Evolutionary conservation across 2,113 vertebrate species (phyloP).

Genomic region (Bubo scandiacus): DNA sequence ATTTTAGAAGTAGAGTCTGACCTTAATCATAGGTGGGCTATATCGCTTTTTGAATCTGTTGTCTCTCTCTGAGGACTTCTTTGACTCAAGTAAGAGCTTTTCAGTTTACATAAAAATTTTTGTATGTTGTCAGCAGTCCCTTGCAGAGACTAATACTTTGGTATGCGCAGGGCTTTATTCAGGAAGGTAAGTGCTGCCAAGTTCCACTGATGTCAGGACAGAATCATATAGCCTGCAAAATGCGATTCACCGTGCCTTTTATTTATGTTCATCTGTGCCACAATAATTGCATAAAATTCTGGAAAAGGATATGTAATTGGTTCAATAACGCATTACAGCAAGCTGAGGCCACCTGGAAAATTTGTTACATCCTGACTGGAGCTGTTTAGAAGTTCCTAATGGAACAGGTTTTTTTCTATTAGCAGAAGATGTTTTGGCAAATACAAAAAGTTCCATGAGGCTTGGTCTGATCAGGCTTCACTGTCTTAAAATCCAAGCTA

Average conservation of each 20-base stretch:
- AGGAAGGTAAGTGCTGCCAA: not conserved
- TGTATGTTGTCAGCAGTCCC: not conserved
- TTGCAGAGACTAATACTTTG: not conserved
- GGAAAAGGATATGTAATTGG: not conserved
- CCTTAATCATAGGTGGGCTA: not conserved
- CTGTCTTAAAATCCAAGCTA: not conserved
- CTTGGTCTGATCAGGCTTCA: not conserved
- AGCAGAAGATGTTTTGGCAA: not conserved
- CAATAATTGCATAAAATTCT: not conserved
- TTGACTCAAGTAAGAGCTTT: not conserved
- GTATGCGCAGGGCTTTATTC: not conserved
- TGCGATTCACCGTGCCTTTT: not conserved
- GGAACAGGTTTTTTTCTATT: not conserved
- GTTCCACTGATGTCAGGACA: not conserved
- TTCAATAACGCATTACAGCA: not conserved
- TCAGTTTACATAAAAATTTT: not conserved
- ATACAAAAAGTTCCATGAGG: not conserved
- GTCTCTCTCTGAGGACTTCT: not conserved
- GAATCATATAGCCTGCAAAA: not conserved
- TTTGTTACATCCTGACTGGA: not conserved
- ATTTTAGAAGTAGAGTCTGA: not conserved
- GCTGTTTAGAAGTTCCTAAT: not conserved
- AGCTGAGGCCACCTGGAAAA: not conserved
- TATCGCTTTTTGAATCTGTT: not conserved
- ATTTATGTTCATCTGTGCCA: not conserved